phyloP scores from a whole-genome alignment of 2,888 invertebrate genomes.

The Lysandra coridon region DNA sequence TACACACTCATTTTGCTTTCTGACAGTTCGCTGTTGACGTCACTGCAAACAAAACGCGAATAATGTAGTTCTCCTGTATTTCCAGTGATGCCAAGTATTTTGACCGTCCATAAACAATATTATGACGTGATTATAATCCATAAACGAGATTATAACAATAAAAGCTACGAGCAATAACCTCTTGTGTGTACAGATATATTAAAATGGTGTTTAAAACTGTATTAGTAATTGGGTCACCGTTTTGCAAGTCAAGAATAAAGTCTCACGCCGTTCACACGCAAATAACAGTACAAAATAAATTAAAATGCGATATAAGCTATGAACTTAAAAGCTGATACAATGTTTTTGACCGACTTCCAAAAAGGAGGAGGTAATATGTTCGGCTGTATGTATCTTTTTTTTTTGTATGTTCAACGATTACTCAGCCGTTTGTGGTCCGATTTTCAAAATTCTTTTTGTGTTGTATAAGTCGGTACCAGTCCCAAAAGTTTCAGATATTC shows the following conservation, averaged over 20 bases:
- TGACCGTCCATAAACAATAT: background rate
- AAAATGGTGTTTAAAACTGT: constrained; percentile 11
- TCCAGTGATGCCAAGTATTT: background rate
- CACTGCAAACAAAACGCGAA: background rate
- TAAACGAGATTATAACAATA: background rate
- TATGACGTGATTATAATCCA: background rate
- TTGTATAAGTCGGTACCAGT: too few species aligned
- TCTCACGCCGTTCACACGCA: constrained; percentile 8
- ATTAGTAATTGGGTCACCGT: constrained; percentile 16
- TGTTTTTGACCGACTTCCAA: too few species aligned
- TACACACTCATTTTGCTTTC: too few species aligned
- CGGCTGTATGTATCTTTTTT: too few species aligned
- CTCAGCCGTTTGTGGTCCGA: too few species aligned
- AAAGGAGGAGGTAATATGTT: too few species aligned
- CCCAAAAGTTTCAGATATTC: too few species aligned
- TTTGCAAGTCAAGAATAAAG: background rate
- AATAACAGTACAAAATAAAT: background rate
- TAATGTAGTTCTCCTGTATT: background rate
- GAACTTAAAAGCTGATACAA: too few species aligned
- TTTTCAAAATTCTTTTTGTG: too few species aligned
- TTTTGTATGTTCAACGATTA: too few species aligned
- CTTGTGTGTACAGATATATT: constrained; percentile 6
- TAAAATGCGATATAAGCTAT: background rate
- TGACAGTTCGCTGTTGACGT: background rate
- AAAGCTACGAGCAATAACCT: background rate